These are phyloP conservation scores for Pogona vitticeps DNA, from an alignment of 2,113 vertebrate genomes.

Conservation along the genomic window DNA sequence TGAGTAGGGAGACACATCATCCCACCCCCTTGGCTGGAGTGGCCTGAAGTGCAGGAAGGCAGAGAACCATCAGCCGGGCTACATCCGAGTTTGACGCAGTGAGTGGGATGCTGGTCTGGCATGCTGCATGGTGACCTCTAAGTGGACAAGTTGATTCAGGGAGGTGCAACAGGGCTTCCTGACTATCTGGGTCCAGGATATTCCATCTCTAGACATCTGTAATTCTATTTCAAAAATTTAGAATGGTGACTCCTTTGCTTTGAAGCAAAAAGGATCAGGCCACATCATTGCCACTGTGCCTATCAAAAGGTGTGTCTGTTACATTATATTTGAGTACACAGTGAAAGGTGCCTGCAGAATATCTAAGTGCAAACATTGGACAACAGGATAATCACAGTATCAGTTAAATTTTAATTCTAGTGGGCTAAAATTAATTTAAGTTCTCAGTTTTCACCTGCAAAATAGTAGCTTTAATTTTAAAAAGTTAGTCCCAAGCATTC, in stretches of 20 bases:
- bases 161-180: no score
- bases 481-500: neutral
- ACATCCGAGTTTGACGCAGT: no score
- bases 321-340: neutral
- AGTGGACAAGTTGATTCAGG: no score
- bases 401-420: neutral
- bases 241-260: neutral
- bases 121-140: no score
- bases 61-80: no score
- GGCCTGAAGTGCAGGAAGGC: no score
- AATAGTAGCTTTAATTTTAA: neutral
- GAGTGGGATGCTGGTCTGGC: no score
- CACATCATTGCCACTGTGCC: neutral
- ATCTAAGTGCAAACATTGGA: neutral
- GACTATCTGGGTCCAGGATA: no score
- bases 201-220: neutral
- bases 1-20: no score
- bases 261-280: neutral
- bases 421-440: neutral
- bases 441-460: neutral
- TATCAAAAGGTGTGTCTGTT: neutral
- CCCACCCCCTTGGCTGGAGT: no score
- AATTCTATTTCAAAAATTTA: neutral
- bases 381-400: neutral
- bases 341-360: neutral